Evolutionary conservation across 2,797 vertebrate species (phyloP).

Genomic region (Thaleichthys pacificus): DNA sequence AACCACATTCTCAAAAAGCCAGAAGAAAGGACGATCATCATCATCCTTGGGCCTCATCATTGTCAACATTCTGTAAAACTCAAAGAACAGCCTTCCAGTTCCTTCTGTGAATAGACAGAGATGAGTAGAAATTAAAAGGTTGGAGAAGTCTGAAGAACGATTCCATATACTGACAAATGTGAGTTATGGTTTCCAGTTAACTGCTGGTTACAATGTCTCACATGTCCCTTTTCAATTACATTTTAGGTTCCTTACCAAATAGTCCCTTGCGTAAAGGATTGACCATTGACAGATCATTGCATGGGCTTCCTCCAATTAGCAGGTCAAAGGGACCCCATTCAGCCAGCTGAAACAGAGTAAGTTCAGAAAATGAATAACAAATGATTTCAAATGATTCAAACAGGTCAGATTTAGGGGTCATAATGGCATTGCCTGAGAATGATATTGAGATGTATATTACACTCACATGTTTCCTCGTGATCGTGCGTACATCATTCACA

Average conservation of each 20-base stretch:
- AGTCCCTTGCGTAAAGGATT: slow-evolving; percentile 89
- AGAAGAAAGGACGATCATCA: slow-evolving; percentile 91
- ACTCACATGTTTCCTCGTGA: slow-evolving; percentile 90
- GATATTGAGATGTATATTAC: neutral
- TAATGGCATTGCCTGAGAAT: neutral
- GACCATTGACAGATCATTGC: slow-evolving; percentile 89
- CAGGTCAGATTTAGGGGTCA: neutral
- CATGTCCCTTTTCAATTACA: neutral
- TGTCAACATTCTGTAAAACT: slow-evolving; percentile 92
- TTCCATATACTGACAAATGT: neutral
- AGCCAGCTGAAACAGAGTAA: slow-evolving; percentile 75
- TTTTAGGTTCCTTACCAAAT: slow-evolving; percentile 77
- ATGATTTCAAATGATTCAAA: too few relatives aligned
- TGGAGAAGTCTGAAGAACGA: too few relatives aligned
- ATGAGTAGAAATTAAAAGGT: too few relatives aligned
- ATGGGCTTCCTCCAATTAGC: slow-evolving; percentile 92
- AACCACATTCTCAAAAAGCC: slow-evolving; percentile 96
- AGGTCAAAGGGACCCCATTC: slow-evolving; percentile 97
- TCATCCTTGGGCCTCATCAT: slow-evolving; percentile 83
- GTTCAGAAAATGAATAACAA: neutral
- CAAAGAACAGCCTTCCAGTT: slow-evolving; percentile 91
- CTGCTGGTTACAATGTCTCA: neutral
- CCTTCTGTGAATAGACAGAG: slow-evolving; percentile 76
- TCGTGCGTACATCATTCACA: slow-evolving; percentile 85
- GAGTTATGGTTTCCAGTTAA: neutral